Conservation (phyloP, 2,888 invertebrate species). For the Xylocampa areola region DNA sequence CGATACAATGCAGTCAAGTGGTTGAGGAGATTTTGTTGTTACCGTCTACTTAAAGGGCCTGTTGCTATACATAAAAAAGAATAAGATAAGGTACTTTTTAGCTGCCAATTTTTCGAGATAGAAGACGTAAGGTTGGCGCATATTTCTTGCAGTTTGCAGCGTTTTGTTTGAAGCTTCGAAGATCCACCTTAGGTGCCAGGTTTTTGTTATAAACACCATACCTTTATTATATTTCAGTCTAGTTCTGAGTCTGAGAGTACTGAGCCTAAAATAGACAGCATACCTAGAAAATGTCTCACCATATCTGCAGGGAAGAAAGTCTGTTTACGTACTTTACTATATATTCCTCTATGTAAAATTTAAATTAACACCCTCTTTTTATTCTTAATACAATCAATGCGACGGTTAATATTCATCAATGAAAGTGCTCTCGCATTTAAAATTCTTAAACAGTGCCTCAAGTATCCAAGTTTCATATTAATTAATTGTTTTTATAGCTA, state of each 20-base stretch:
- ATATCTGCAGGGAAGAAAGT: no score
- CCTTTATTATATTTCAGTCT: no score
- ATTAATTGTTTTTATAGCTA: constrained; percentile 48
- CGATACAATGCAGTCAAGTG: constrained; percentile 59
- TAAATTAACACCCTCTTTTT: constrained; percentile 4
- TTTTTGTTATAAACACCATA: no score
- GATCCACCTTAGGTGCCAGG: no score
- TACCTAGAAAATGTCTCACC: no score
- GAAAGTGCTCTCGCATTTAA: constrained; percentile 20
- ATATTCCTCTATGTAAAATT: no score
- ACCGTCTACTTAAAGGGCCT: constrained; percentile 36
- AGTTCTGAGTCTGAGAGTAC: no score
- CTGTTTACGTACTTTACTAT: no score
- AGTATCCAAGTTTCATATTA: constrained; percentile 41
- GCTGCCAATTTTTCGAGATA: constrained; percentile 27
- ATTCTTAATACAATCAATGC: constrained; percentile 13
- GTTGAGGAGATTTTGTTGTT: constrained; percentile 50
- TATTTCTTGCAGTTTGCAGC: neutral
- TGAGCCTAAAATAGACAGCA: no score
- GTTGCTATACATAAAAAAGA: constrained; percentile 33
- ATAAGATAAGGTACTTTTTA: constrained; percentile 29
- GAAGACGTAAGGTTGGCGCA: neutral
- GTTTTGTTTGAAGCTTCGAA: neutral
- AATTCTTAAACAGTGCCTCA: constrained; percentile 29
- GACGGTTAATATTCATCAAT: constrained; percentile 16